Conservation (phyloP, 2,797 vertebrate genomes). For the Malacoctenus gilli region DNA sequence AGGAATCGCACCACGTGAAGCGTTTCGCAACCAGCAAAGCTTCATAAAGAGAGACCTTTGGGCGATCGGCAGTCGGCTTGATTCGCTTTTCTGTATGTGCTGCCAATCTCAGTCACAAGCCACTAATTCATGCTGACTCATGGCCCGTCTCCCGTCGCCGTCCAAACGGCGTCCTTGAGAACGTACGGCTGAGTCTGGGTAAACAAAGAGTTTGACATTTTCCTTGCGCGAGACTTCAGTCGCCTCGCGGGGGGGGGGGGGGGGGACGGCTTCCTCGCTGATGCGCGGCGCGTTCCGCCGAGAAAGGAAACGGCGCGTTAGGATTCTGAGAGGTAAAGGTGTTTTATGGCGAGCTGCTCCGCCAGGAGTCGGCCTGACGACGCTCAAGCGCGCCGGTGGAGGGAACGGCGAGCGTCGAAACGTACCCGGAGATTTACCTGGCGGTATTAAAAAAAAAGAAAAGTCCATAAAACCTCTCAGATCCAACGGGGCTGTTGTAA, state of each 20-base stretch:
- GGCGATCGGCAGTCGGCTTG: background rate
- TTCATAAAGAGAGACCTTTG: background rate
- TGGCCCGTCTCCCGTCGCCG: background rate
- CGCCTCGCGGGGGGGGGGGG: background rate
- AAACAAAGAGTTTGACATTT: slow-evolving; percentile 23
- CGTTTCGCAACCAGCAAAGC: background rate
- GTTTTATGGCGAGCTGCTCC: background rate
- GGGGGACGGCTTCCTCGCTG: background rate
- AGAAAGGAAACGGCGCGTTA: background rate
- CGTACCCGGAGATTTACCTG: background rate
- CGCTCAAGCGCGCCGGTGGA: background rate
- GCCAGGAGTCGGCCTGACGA: background rate
- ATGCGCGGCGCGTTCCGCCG: too few species aligned
- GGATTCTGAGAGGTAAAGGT: background rate
- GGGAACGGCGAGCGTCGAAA: background rate
- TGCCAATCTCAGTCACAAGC: background rate
- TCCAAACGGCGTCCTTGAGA: slow-evolving; percentile 1
- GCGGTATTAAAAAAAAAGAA: slow-evolving; percentile 1
- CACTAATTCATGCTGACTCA: slow-evolving; percentile 9
- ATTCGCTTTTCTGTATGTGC: background rate
- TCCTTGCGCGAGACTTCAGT: background rate
- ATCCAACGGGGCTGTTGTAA: background rate
- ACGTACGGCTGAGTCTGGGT: slow-evolving; percentile 1
- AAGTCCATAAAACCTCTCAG: background rate
- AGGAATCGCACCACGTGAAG: background rate